A percentile compares a stretch with the other conserved stretches of the same genome.
These are phyloP conservation scores for Mizuhopecten yessoensis DNA, from an alignment of 1,140 invertebrate species.

Conservation along the genomic window DNA sequence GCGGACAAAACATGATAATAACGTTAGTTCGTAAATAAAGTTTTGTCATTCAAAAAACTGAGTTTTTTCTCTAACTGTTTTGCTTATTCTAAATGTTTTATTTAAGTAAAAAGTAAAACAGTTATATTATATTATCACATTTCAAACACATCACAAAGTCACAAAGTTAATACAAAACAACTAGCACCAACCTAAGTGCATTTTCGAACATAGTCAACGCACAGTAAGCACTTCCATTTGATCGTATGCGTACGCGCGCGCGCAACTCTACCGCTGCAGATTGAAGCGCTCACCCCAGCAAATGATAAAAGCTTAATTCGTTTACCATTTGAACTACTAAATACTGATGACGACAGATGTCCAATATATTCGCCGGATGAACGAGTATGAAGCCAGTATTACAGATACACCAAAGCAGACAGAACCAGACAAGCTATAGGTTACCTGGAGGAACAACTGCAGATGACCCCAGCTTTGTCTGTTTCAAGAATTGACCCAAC, in stretches of 20 bases:
- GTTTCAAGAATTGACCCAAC: slow-evolving; percentile 33
- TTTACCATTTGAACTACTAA: background rate
- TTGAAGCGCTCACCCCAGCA: background rate
- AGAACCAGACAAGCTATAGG: background rate
- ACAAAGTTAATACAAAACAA: background rate
- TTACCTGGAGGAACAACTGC: background rate
- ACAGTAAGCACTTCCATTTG: background rate
- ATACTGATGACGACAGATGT: background rate
- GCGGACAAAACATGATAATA: too few species aligned
- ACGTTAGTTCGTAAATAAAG: too few species aligned
- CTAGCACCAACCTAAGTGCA: background rate
- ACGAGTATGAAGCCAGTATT: background rate
- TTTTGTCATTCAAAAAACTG: too few species aligned
- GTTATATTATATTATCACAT: too few species aligned
- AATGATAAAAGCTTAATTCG: background rate
- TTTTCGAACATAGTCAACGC: background rate
- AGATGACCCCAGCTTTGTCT: background rate
- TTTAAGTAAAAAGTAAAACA: too few species aligned
- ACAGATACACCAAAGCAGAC: background rate
- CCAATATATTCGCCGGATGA: background rate
- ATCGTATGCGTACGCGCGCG: background rate
- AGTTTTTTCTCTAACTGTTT: too few species aligned
- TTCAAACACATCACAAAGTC: too few species aligned
- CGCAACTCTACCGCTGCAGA: background rate
- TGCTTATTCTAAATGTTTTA: too few species aligned